Evolutionary conservation across 2,888 invertebrate genomes (phyloP), one percentile per base, ranked within the genome.

Genomic region (Drosophila planitibia): DNA sequence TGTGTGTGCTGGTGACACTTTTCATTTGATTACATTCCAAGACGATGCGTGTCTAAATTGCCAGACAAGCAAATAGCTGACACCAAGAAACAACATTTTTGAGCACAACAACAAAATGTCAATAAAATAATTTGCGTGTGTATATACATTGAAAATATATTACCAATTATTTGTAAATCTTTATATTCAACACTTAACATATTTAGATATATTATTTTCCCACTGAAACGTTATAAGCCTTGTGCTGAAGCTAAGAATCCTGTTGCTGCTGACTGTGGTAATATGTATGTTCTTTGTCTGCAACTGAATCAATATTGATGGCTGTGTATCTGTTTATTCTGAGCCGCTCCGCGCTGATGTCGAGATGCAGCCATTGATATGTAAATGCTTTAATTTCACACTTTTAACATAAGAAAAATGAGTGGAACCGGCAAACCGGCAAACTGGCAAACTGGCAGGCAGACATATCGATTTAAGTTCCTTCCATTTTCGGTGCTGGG

Each of bases 301-400:
- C 47, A 58, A 49, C 44, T 32, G 70, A 64, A 54, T 74, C 66
- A 62, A 57, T 70, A 71, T 37, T 57, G 61, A 55, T 52, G 65
- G 44, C 60, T 57, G 67, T 12, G 65, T 19, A 60, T 62, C 63
- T 72, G 72, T 72, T 79, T 68, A 59, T 51, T 52, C 61, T 61
- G 57, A 35, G 30, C n/a, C 25, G 22, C 52, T 44, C 63, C 55
- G 41, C 51, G 14, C 16, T n/a, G 53, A 35, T 54, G 72, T 52
- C 47, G 49, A 39, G 80, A 78, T 76, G 71, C 68, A 68, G 74
- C 67, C 54, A n/a, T 66, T 53, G 80, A 86, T 82, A 85, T 85
- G 82, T 70, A 82, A 87, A 85, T 85, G 80, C 74, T 74, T 80
- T 78, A 74, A 85, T 87, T 82, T 85, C 76, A 47, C 61, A 71